phyloP scores from a whole-genome alignment of 2,888 invertebrate genomes.

The Callinectes sapidus region DNA sequence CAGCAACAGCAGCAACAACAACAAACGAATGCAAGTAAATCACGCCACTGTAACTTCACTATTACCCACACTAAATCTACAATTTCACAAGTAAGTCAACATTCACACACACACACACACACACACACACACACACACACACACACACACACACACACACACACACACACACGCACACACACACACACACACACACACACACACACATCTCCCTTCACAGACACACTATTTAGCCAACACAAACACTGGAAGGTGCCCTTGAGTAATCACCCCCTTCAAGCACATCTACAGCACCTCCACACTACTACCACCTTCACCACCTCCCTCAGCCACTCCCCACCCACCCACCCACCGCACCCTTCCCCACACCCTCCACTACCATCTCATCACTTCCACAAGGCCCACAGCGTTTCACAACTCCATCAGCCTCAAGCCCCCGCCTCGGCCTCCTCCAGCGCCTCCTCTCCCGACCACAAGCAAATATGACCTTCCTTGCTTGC shows the following conservation, averaged over 20 bases:
- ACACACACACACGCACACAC: not conserved
- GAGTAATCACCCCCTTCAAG: not conserved
- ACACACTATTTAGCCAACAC: slow-evolving; percentile 2
- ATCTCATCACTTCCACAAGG: not conserved
- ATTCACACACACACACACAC: not conserved
- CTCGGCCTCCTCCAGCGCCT: not conserved
- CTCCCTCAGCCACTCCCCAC: not conserved
- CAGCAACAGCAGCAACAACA: not conserved
- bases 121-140: not conserved
- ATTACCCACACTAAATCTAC: not conserved
- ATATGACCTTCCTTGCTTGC: not conserved
- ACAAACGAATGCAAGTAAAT: not conserved
- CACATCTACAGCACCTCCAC: not conserved
- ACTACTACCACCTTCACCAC: not conserved
- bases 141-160: not conserved
- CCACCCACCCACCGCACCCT: not conserved
- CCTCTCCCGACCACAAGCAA: slow-evolving; percentile 1
- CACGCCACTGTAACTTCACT: not conserved
- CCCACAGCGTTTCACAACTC: not conserved
- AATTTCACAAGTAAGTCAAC: not conserved
- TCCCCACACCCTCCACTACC: not conserved
- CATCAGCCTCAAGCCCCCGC: not conserved
- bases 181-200: not conserved
- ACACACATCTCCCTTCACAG: not conserved
- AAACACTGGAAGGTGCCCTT: slow-evolving; percentile 11